Evolutionary conservation across 2,888 invertebrate species (phyloP), one percentile per base, ranked within the genome.

Genomic region (Agrochola circellaris): DNA sequence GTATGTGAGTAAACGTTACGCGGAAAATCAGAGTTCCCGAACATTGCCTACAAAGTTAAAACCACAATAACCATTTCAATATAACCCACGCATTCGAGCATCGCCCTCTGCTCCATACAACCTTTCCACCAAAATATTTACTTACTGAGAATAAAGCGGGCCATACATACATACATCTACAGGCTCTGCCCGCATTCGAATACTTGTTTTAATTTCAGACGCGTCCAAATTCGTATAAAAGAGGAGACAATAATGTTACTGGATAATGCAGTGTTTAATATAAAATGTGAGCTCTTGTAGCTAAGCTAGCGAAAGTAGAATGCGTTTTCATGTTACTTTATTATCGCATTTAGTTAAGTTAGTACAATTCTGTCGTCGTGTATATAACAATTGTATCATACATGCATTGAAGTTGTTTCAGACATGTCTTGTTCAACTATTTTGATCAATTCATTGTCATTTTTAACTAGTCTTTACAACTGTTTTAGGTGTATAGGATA

Each of bases 161-260:
- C 61, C 58, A 56, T 8, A 77, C 56, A 68, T 17, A 64, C 51
- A 51, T 20, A 73, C 2, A 70, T 8, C 15, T 54, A 60, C 68
- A 74, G 34, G 34, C 45, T 42, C 56, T 38, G n/a, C 80, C 82
- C 82, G 84, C 74, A 82, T 82, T 58, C 2, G 62, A 64, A 69
- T 74, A 71, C 84, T 70, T 74, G 82, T 61, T 83, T 84, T 81
- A 76, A 84, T 85, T 84, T 75, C 69, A 73, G 66, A 56, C 45
- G 62, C 38, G 54, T 58, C 17, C 45, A n/a, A 65, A 79, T 69
- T 69, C 20, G 58, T 15, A 72, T 69, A 48, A 75, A 82, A 75
- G 65, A 72, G 62, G 69, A 73, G 61, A 62, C 75, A 75, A 73
- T 75, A 80, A 75, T 80, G 42, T 70, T 11, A 69, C 68, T 9